Conservation (phyloP, 2,888 invertebrate species). For the Drosophila robusta region DNA sequence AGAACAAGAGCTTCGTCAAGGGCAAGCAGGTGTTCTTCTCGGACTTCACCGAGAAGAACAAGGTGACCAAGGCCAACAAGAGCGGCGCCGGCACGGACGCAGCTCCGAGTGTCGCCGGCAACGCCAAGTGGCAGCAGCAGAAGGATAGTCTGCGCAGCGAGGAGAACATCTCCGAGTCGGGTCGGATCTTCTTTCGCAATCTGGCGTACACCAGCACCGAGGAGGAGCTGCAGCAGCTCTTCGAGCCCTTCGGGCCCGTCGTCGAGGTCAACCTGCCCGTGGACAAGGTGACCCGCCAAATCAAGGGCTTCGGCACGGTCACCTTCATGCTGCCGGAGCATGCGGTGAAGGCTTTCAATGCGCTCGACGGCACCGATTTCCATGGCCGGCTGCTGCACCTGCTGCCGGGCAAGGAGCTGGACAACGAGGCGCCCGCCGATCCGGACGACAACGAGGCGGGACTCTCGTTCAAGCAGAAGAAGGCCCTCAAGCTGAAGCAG, state of each 20-base stretch:
- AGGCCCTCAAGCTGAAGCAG: constrained; percentile 90
- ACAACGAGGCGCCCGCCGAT: constrained; percentile 81
- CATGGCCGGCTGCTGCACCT: constrained; percentile 97
- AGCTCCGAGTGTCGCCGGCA: constrained; percentile 53
- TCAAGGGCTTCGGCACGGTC: constrained; percentile 95
- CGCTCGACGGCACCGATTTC: constrained; percentile 95
- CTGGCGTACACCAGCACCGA: constrained; percentile 94
- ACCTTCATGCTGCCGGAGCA: constrained; percentile 98
- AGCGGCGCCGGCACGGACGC: constrained; percentile 34
- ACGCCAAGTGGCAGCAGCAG: constrained; percentile 88
- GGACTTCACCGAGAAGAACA: constrained; percentile 86
- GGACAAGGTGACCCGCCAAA: constrained; percentile 91
- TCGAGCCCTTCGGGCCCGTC: constrained; percentile 94
- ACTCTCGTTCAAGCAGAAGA: constrained; percentile 93
- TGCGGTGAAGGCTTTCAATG: constrained; percentile 94
- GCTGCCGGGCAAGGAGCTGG: constrained; percentile 90
- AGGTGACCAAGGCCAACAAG: constrained; percentile 78
- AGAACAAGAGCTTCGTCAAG: constrained; percentile 93
- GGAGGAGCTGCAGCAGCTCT: constrained; percentile 92
- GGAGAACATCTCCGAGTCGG: constrained; percentile 94
- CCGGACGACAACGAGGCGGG: constrained; percentile 87
- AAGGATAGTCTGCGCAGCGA: constrained; percentile 89
- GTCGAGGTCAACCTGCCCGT: constrained; percentile 95
- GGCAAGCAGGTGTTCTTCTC: constrained; percentile 88
- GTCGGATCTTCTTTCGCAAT: constrained; percentile 96